Base-by-base conservation (phyloP, 2,113 vertebrate genomes). In the Crotalus tigris region DNA sequence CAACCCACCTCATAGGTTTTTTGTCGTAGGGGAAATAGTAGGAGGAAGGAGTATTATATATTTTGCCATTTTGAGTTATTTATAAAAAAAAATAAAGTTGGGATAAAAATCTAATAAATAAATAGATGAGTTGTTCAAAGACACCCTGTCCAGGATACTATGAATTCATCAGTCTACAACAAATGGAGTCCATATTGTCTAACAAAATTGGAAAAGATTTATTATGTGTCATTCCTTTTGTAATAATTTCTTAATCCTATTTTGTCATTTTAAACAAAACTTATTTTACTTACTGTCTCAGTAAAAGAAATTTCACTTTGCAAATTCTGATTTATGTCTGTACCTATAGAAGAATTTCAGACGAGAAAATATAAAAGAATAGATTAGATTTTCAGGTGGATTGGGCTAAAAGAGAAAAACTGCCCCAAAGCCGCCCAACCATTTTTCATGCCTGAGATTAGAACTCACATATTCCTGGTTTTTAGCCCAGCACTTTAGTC, bases 331-430 rank as follows among this genome's bases (percentile, higher is more conserved):
- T 39, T 96, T 21, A 0, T 46, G 11, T 46, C 89, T n/a, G 33
- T 89, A 61, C 95, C 97, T 98, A 96, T 89, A 86, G 89, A 96
- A 96, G 8, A 97, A 97, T 26, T 95, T 59, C 93, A 94, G 88
- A 39, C 29, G 85, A 53, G 94, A 44, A 21, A 86, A 96, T 93
- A 95, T 93, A 19, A 8, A 39, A 55, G 69, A 81, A 10, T 81
- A 81, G 69, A 39, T 81, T 81, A 81, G 69, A 81, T 39, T 44
- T 81, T 17, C 33, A 81, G 75, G 7, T 81, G 33, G 75, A 81
- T 21, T 81, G 75, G 75, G 7, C 17, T 81, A 33, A 81, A 81
- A 81, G 75, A 81, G 33, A 81, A 81, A 44, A 33, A 81, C 19
- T 21, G 75, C 15, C 33, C n/a, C 69, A 75, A 39, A 39, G 69